Base-by-base conservation (phyloP, 1,140 invertebrate genomes). In the Lutraria rhynchaena region DNA sequence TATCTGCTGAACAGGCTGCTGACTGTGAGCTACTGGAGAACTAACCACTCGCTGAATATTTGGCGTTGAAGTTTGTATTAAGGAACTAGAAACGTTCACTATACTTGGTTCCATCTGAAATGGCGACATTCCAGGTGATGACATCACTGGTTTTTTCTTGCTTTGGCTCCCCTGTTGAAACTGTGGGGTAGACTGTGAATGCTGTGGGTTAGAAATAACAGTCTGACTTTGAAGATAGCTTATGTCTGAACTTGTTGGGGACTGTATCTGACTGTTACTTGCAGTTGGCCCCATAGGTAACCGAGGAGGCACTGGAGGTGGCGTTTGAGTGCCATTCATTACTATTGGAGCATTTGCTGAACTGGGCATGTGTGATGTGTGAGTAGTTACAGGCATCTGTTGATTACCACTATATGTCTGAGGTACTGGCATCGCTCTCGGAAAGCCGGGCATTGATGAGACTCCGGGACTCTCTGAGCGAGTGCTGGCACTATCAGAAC, bases 401-500 rank as follows among this genome's bases (percentile, higher is more conserved):
- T 29, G 9, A 13, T 15, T 35, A 57, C 71, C 33, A 15, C 58
- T 31, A 37, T 35, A 33, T 3, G 41, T 31, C 44, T 75, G 73
- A 5, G 41, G 73, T 13, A 57, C 73, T 17, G 73, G 73, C 13
- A 61, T 75, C 17, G 55, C 73, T 61, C 55, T 31, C 4, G 41
- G 31, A 51, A 44, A 74, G 15, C 51, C n/a, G 33, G 67, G 60
- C 55, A 80, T 27, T 17, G 71, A 75, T 44, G 67, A 78, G 3
- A 87, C 31, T 82, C 95, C 94, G 0, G 97, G 96, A 92, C 96
- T 97, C 88, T 98, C 97, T 0, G 97, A 98, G 31, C 97, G 93
- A 13, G 96, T 97, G 89, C 96, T 97, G 22, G 96, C 96, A 19
- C 96, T 97, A 84, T 97, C 97, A 53, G 97, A 93, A n/a, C 84